Evolutionary conservation across 2,888 invertebrate species (phyloP), one percentile per base, ranked within the genome.

Genomic region (Argynnis bischoffii): DNA sequence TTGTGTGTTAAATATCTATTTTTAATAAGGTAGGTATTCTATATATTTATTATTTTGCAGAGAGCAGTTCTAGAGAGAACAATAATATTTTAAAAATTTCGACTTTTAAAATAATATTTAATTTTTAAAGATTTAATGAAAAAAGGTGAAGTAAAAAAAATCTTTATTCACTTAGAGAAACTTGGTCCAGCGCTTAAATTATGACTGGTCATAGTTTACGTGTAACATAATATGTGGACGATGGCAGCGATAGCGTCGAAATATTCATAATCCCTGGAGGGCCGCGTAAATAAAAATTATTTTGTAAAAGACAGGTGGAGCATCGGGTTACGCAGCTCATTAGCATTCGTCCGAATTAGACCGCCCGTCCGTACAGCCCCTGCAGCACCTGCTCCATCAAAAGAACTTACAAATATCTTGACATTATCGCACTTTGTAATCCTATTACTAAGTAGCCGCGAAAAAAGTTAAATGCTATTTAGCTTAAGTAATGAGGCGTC

Each of bases 261-360:
- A 87, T 88, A 88, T 88, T 86, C 86, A 86, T 88, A 89, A 87
- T 89, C 86, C 87, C 82, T 77, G 85, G 86, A 85, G 88, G 89
- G 87, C 85, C 86, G 74, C 81, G 86, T 90, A 88, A 89, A 90
- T 88, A 88, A 90, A 88, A 90, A 89, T 84, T 88, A 89, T 89
- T 86, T 86, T 80, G 83, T 86, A 85, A 80, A 79, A 78, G 92
- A 89, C 92, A 92, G 92, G 91, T 92, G 92, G 76, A 83, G 89
- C 81, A 82, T 91, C 87, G 79, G 85, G 90, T 91, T 91, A 89
- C 90, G 83, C 72, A 74, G 75, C 80, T 88, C 85, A 88, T 91
- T 90, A 88, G 82, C 83, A 89, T 89, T 85, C 80, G 79, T 83
- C 84, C 82, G 88, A 88, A 88, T 87, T 88, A 86, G 86, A 89